These are phyloP conservation scores for Drosophila rubida DNA, from an alignment of 2,888 invertebrate species.

Conservation along the genomic window DNA sequence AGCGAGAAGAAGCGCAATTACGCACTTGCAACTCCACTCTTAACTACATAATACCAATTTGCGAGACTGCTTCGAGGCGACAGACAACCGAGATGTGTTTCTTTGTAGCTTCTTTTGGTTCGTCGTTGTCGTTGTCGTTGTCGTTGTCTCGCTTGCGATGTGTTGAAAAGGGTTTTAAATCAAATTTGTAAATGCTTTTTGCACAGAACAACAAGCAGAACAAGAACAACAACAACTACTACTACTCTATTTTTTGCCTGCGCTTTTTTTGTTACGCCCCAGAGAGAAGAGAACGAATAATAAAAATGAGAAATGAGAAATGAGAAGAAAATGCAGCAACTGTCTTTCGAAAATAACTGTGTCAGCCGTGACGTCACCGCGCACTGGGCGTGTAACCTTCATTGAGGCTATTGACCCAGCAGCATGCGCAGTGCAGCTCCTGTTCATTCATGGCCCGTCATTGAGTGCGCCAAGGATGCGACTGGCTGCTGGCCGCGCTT, in stretches of 20 bases:
- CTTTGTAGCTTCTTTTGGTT: slow-evolving; percentile 29
- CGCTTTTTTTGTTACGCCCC: slow-evolving; percentile 63
- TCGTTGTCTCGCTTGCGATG: slow-evolving; percentile 28
- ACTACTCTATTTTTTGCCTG: slow-evolving; percentile 45
- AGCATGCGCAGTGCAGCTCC: slow-evolving; percentile 78
- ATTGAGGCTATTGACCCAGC: slow-evolving; percentile 83
- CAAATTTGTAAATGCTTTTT: slow-evolving; percentile 63
- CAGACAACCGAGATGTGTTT: neutral
- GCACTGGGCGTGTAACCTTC: slow-evolving; percentile 56
- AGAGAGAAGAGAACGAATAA: slow-evolving; percentile 21
- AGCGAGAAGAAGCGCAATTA: slow-evolving; percentile 41
- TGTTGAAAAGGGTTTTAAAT: slow-evolving; percentile 59
- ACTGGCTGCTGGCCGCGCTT: slow-evolving; percentile 21
- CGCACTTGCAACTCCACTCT: slow-evolving; percentile 28
- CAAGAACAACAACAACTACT: slow-evolving; percentile 14
- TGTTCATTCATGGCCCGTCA: slow-evolving; percentile 58
- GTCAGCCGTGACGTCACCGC: slow-evolving; percentile 75
- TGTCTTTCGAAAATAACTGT: slow-evolving; percentile 48
- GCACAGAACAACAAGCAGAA: slow-evolving; percentile 34
- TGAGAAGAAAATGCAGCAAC: slow-evolving; percentile 14
- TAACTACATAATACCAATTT: slow-evolving; percentile 34
- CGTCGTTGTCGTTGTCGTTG: slow-evolving; percentile 20
- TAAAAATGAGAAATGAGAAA: slow-evolving; percentile 40
- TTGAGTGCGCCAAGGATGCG: slow-evolving; percentile 54
- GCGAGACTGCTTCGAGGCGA: slow-evolving; percentile 3